Conservation (phyloP, 2,888 invertebrate genomes). For the Eupeodes luniger region DNA sequence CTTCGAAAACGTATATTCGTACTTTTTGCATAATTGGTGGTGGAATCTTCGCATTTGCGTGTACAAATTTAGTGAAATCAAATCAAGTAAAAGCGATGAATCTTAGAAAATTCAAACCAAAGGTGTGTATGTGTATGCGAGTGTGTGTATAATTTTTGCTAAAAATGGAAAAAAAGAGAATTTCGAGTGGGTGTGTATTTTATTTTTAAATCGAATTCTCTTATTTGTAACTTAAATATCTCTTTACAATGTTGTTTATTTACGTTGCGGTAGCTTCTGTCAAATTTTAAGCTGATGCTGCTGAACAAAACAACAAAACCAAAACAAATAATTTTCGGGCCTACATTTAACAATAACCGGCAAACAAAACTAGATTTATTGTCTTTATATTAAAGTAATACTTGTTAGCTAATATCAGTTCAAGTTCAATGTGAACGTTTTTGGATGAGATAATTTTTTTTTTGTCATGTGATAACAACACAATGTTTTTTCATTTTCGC, state of each 20-base stretch:
- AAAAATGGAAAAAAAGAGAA: conserved; percentile 51
- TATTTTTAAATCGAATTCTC: conserved; percentile 50
- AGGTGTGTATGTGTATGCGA: conserved; percentile 81
- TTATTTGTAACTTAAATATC: conserved; percentile 13
- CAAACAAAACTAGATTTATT: conserved; percentile 18
- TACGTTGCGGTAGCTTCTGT: conserved; percentile 52
- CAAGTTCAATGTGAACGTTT: conserved; percentile 57
- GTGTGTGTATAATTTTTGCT: conserved; percentile 22
- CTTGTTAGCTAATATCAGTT: conserved; percentile 8
- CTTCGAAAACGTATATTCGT: conserved; percentile 77
- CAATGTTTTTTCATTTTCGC: not conserved
- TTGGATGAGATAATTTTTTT: conserved; percentile 5
- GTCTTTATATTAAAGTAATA: conserved; percentile 14
- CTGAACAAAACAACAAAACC: not conserved
- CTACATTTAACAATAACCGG: conserved; percentile 41
- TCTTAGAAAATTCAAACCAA: conserved; percentile 82
- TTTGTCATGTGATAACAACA: conserved; percentile 17
- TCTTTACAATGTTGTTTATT: conserved; percentile 63
- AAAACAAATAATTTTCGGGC: conserved; percentile 7
- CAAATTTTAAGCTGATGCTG: not conserved
- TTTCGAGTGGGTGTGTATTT: conserved; percentile 50
- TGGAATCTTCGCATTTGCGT: conserved; percentile 84
- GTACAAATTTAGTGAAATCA: conserved; percentile 83
- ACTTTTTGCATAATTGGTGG: conserved; percentile 83
- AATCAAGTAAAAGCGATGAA: conserved; percentile 85